Percentiles rank a stretch among this genome's conserved stretches.
These are phyloP conservation scores for Tapirus indicus DNA, from an alignment of 2,797 vertebrate genomes.

Conservation along the genomic window DNA sequence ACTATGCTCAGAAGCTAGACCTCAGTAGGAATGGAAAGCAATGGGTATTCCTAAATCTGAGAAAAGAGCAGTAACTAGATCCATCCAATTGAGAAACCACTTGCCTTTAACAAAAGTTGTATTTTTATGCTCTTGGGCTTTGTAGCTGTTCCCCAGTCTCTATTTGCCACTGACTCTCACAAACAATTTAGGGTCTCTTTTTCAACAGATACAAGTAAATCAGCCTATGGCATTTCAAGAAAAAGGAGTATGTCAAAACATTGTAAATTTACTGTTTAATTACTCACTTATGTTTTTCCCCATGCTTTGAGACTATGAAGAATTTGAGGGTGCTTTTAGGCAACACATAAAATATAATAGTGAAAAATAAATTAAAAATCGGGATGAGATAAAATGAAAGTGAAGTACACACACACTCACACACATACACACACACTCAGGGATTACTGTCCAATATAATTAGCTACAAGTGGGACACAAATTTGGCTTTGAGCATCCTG, in stretches of 20 bases:
- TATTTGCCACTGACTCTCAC: neutral
- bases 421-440: neutral
- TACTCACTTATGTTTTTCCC: neutral
- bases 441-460: neutral
- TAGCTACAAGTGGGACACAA: neutral
- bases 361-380: neutral
- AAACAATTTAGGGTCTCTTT: neutral
- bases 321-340: neutral
- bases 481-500: neutral
- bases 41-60: neutral
- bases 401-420: neutral
- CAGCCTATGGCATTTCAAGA: neutral
- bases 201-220: neutral
- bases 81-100: neutral
- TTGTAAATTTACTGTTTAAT: neutral
- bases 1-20: neutral
- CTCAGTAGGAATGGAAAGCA: neutral
- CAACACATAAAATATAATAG: neutral
- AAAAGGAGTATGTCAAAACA: neutral
- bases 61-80: neutral
- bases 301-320: neutral
- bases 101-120: neutral
- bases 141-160: neutral
- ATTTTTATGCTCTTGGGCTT: neutral
- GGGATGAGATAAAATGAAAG: conserved; percentile 13